Percentiles rank a stretch among this genome's conserved stretches.
Conservation (phyloP, 2,888 invertebrate species). For the Agriopis marginaria region DNA sequence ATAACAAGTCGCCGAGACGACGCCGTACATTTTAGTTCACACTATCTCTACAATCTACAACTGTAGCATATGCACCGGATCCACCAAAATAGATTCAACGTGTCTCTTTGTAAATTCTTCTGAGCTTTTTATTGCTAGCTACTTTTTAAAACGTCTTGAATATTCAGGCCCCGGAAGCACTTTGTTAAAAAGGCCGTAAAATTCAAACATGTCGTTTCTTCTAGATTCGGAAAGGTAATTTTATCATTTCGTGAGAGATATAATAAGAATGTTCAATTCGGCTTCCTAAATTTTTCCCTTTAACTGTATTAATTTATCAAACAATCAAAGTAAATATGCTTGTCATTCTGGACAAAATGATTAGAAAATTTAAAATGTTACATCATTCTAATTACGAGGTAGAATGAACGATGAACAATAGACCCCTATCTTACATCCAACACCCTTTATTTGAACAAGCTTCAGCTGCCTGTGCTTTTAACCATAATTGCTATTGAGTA, state of each 20-base stretch:
- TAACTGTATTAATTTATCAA: neutral
- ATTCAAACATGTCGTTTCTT: constrained; percentile 46
- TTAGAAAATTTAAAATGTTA: constrained; percentile 12
- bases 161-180: constrained; percentile 58
- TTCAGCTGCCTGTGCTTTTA: constrained; percentile 50
- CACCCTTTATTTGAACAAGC: constrained; percentile 44
- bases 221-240: constrained; percentile 12
- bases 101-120: constrained; percentile 37
- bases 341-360: neutral
- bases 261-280: neutral
- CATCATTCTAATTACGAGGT: constrained; percentile 24
- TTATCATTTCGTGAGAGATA: constrained; percentile 25
- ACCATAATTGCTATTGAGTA: constrained; percentile 53
- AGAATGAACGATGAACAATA: constrained; percentile 29
- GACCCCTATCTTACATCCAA: constrained; percentile 38
- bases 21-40: constrained; percentile 32
- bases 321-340: neutral
- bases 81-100: constrained; percentile 42
- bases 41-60: constrained; percentile 20
- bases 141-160: constrained; percentile 55
- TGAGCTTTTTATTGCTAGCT: constrained; percentile 40
- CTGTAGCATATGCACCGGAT: constrained; percentile 29
- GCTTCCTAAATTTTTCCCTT: neutral
- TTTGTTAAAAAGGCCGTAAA: constrained; percentile 61
- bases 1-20: constrained; percentile 46